Base-by-base conservation (phyloP, 2,797 vertebrate genomes). In the Paratrypauchen microcephalus region DNA sequence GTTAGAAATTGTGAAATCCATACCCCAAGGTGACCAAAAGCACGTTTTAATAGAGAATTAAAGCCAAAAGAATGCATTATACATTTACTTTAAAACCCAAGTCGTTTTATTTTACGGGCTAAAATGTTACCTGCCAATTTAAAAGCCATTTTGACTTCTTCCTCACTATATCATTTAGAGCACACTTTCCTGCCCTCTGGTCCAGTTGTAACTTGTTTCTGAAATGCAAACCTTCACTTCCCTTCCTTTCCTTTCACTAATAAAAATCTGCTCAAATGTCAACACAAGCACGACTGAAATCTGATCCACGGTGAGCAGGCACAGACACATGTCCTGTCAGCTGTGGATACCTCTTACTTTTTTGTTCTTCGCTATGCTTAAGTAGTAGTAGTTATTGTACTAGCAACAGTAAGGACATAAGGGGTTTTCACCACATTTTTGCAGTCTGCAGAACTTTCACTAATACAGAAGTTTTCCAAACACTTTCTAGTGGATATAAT, bases 271-370 rank as follows among this genome's bases (percentile, higher is more conserved):
- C 48, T 48, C 23, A 45, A 48, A 48, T 24, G 24, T 48, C 24
- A 64, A 28, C 41, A 64, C 32, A 61, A 41, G 41, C n/a, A 26
- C 45, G 23, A 28, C 24, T 48, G 62, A 48, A 45, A 45, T 63
- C 15, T 63, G 41, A 63, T 45, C 36, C 60, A 1, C 21, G 7
- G 5, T 63, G 36, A 23, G 48, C 62, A 64, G 62, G 62, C 62
- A 12, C 21, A 18, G 62, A 28, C 62, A 19, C 41, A 24, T n/a
- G 32, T 36, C 39, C 19, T 12, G 3, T 32, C 62, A 19, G 62
- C 41, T 26, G 23, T 4, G 18, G 23, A 64, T 26, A 8, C 62
- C 23, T 45, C 1, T 3, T 45, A 45, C 41, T 18, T 16, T 30
- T 32, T 28, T 19, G 15, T 19, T 18, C 16, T 28, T 45, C 28